Percentiles rank a stretch among this genome's conserved stretches.
Evolutionary conservation across 2,113 vertebrate genomes (phyloP).

Genomic region (Prinia subflava): DNA sequence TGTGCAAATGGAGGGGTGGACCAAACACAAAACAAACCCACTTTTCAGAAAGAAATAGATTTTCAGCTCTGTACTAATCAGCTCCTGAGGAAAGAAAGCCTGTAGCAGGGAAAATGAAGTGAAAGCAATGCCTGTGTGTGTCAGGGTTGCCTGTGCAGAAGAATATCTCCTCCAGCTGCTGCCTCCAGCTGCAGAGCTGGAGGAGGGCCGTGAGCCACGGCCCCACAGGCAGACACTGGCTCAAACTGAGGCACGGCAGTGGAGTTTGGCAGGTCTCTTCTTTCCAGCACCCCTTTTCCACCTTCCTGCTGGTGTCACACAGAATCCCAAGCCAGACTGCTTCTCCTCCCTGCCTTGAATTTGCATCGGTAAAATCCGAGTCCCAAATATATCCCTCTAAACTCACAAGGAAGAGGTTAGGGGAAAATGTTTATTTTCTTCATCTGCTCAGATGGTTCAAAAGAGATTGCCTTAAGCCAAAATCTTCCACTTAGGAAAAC

Average conservation of each 20-base stretch:
- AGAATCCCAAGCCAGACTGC: background rate
- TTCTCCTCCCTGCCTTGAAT: background rate
- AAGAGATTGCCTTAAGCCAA: background rate
- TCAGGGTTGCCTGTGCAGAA: background rate
- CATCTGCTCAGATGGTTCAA: background rate
- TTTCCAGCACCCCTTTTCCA: background rate
- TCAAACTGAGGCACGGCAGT: background rate
- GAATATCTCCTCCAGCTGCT: background rate
- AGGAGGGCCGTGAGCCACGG: fast-evolving
- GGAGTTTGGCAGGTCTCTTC: background rate
- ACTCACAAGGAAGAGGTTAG: background rate
- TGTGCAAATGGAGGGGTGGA: fast-evolving
- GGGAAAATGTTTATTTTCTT: background rate
- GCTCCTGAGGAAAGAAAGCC: background rate
- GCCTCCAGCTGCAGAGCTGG: background rate
- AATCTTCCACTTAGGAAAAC: background rate
- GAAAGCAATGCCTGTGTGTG: fast-evolving
- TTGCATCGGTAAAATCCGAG: fast-evolving
- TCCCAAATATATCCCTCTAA: background rate
- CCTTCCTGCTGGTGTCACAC: background rate
- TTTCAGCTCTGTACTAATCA: background rate
- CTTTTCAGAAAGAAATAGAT: background rate
- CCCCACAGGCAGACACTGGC: background rate
- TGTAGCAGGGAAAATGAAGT: background rate
- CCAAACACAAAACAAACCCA: background rate